Percentiles rank a stretch among this genome's conserved stretches.
Conservation (phyloP, 2,797 vertebrate genomes). For the Epinephelus malabaricus region DNA sequence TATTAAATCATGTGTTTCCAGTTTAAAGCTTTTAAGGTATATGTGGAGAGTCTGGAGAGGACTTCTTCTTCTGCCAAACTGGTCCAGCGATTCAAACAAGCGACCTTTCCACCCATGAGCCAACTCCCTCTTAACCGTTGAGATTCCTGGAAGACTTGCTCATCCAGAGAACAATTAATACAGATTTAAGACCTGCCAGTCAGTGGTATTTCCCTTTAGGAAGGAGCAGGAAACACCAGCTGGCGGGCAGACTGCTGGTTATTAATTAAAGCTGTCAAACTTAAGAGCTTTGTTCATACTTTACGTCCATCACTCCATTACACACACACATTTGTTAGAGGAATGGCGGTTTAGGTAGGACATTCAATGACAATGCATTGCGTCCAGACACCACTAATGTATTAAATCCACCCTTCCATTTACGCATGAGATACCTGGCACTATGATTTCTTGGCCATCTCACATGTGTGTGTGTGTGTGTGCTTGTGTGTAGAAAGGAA, state of each 20-base stretch:
- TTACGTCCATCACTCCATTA: slow-evolving; percentile 46
- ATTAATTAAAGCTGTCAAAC: slow-evolving; percentile 70
- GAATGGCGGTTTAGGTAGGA: slow-evolving; percentile 24
- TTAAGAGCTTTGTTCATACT: slow-evolving; percentile 45
- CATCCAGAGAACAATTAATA: slow-evolving; percentile 51
- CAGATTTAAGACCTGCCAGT: slow-evolving; percentile 56
- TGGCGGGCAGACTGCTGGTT: slow-evolving; percentile 52
- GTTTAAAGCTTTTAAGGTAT: slow-evolving; percentile 9
- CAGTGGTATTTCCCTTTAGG: slow-evolving; percentile 49
- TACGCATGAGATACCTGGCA: not conserved
- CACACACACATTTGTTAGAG: slow-evolving; percentile 43
- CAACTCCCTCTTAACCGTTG: slow-evolving; percentile 12
- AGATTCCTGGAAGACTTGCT: slow-evolving; percentile 21
- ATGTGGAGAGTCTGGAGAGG: slow-evolving; percentile 14
- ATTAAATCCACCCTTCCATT: slow-evolving; percentile 19
- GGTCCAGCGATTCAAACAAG: not conserved
- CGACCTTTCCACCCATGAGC: slow-evolving; percentile 23
- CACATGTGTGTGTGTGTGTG: not conserved
- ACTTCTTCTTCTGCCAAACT: slow-evolving; percentile 20
- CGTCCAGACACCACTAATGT: slow-evolving; percentile 1
- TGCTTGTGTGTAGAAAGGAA: not conserved
- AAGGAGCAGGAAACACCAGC: slow-evolving; percentile 55
- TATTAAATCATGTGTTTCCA: slow-evolving; percentile 4
- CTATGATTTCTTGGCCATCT: not conserved
- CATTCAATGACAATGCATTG: slow-evolving; percentile 48